These are phyloP conservation scores for Agapostemon virescens DNA, from an alignment of 2,888 invertebrate species.

Conservation along the genomic window DNA sequence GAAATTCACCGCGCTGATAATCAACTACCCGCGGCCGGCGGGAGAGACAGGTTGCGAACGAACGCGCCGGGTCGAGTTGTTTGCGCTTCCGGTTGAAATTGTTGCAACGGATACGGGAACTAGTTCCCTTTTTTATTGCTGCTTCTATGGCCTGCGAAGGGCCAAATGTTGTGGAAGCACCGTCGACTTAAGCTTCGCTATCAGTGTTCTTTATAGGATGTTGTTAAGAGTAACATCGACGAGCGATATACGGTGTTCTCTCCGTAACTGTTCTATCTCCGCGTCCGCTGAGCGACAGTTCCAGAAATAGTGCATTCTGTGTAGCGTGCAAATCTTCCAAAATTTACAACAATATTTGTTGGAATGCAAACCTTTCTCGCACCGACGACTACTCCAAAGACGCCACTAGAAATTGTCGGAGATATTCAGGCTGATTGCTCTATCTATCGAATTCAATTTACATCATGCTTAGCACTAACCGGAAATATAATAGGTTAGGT, in stretches of 20 bases:
- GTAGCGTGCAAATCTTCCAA: neutral
- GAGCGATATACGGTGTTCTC: too few relatives aligned
- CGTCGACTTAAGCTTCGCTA: neutral
- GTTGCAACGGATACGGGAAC: neutral
- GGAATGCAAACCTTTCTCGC: too few relatives aligned
- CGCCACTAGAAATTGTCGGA: too few relatives aligned
- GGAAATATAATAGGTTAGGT: too few relatives aligned
- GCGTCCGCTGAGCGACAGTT: too few relatives aligned
- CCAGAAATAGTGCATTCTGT: too few relatives aligned
- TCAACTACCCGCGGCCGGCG: neutral
- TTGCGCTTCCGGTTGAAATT: neutral
- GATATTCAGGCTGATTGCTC: too few relatives aligned
- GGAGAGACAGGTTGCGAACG: neutral
- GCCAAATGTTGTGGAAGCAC: neutral
- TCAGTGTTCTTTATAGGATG: neutral
- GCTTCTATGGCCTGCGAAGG: neutral
- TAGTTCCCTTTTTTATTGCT: neutral
- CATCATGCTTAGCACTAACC: too few relatives aligned
- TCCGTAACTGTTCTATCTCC: too few relatives aligned
- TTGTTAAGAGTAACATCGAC: neutral
- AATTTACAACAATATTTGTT: neutral
- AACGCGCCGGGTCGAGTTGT: neutral
- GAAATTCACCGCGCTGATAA: neutral
- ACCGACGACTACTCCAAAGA: too few relatives aligned
- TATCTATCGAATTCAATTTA: too few relatives aligned